Conservation (phyloP, 2,888 invertebrate genomes). For the Vannuccia rotundouncinata region DNA sequence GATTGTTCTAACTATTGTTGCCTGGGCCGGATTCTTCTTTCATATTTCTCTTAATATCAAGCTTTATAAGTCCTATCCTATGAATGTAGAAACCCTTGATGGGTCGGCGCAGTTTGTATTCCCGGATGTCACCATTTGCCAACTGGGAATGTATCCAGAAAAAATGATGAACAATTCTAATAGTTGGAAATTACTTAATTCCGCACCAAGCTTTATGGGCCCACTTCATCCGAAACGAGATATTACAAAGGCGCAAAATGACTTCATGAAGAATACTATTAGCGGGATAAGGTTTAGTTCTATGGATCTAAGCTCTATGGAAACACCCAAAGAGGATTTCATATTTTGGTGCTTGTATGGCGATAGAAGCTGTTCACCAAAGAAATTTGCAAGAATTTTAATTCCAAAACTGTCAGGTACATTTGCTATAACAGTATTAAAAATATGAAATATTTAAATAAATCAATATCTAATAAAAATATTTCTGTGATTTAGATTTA, state of each 20-base stretch:
- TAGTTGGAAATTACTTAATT: not conserved
- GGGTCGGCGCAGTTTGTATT: not conserved
- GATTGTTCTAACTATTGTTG: not conserved
- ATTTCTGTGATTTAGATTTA: no score
- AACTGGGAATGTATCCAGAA: not conserved
- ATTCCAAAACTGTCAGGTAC: not conserved
- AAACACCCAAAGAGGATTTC: not conserved
- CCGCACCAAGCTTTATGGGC: not conserved
- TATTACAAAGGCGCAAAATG: not conserved
- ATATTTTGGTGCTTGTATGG: not conserved
- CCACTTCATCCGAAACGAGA: not conserved
- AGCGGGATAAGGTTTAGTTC: not conserved
- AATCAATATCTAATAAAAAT: no score
- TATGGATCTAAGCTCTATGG: not conserved
- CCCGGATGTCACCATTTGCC: not conserved
- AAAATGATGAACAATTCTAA: not conserved
- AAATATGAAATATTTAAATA: no score
- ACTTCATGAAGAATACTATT: not conserved
- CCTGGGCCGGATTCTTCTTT: not conserved
- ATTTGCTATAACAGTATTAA: no score
- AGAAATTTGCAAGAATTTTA: not conserved
- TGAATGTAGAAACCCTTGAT: not conserved
- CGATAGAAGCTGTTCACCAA: not conserved
- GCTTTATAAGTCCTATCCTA: not conserved
- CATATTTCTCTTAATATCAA: not conserved